A percentile compares a stretch with the other conserved stretches of the same genome.
These are phyloP conservation scores for Columba guinea DNA, from an alignment of 2,797 vertebrate genomes.

Conservation along the genomic window DNA sequence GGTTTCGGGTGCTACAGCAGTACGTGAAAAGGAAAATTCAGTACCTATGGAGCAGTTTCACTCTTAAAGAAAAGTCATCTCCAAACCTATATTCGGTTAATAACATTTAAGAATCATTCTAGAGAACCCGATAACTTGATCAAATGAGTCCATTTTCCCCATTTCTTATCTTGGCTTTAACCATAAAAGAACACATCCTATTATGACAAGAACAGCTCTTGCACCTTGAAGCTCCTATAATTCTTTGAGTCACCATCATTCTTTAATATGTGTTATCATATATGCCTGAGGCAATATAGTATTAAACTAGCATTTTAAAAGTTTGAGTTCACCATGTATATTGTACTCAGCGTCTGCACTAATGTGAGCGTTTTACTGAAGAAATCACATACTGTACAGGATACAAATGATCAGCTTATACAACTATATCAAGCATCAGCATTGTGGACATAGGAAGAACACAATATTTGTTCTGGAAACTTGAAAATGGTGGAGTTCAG, in stretches of 20 bases:
- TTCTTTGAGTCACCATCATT: not conserved
- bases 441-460: not conserved
- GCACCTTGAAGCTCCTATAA: not conserved
- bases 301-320: not conserved
- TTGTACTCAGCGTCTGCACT: not conserved
- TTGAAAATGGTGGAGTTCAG: too few relatives aligned
- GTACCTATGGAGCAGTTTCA: not conserved
- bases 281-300: not conserved
- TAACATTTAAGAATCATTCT: not conserved
- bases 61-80: not conserved
- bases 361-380: not conserved
- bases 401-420: not conserved
- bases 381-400: not conserved
- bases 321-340: not conserved
- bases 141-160: not conserved
- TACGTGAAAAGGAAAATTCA: not conserved
- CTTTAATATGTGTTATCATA: not conserved
- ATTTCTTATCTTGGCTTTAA: not conserved
- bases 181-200: not conserved
- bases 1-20: not conserved
- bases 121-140: not conserved
- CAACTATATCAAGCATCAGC: not conserved
- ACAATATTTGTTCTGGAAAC: not conserved
- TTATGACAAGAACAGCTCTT: not conserved
- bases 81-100: not conserved